Evolutionary conservation across 2,888 invertebrate species (phyloP), one percentile per base, ranked within the genome.

Genomic region (Callyntrura guangdongensis): DNA sequence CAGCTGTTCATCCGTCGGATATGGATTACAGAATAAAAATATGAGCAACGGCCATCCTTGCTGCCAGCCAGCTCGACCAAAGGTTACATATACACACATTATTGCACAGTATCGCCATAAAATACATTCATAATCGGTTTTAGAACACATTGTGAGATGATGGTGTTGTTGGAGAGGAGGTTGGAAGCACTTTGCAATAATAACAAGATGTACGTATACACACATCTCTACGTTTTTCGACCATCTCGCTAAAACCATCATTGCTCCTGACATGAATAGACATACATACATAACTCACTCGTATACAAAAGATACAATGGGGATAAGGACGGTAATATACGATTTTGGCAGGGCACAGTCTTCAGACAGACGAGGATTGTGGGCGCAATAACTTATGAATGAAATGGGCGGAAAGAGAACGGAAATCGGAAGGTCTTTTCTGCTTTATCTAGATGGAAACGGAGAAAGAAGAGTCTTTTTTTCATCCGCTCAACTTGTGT

Each of bases 321-420:
- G 64, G 84, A 74, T 74, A 69, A 53, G 69, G 27, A 25, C 36
- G 49, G 59, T 81, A 59, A 81, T 25, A 59, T 81, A 86, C 59
- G 86, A 86, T 86, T 83, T 64, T 83, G 82, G 79, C 67, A 69
- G 47, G 47, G 74, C 69, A 87, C 74, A 69, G 47, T 47, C 61
- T 45, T 22, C 56, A 89, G 89, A 74, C 86, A 74, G 61, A 61
- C 72, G 59, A 79, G 85, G 77, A 85, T 89, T 90, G 81, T 86
- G 72, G 81, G 81, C 72, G 81, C 90, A 81, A 90, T 90, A 90
- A 90, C 82, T 90, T 90, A 90, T 90, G 90, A 86, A 90, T 90
- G 90, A 90, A 90, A 90, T 90, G 90, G 90, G 90, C 90, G 90
- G 90, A 88, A 87, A 87, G 67, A 77, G 87, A 87, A 67, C 88